Base-by-base conservation (phyloP, 2,888 invertebrate species). In the Allolobophora icterica region DNA sequence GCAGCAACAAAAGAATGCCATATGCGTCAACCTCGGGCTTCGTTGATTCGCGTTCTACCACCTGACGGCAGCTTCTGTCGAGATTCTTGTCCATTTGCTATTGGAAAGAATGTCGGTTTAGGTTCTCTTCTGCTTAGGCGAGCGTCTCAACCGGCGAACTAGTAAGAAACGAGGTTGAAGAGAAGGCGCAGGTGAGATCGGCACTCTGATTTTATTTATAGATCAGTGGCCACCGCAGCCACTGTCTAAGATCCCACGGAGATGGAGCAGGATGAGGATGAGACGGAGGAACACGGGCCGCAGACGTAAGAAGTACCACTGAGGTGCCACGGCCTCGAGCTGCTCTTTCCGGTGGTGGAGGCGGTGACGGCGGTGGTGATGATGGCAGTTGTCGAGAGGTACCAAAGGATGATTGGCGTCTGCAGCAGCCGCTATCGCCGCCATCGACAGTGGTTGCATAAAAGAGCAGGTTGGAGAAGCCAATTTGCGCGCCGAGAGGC, bases 101-200 rank as follows among this genome's bases (percentile, higher is more conserved):
- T 17, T 71, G 8, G 24, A 71, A 71, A 71, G 71, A 71, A 30
- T 21, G 19, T 24, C 21, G 71, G 30, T 71, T 30, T 8, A n/a
- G 71, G n/a, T n/a, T 71, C n/a, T 71, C 71, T 52, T 2, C 30
- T 71, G 71, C 71, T 71, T 71, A 71, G 71, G 71, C 71, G n/a
- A n/a, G 52, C 21, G 11, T n/a, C 71, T 52, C 21, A 71, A 71
- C 30, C 30, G 17, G 11, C 71, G 30, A n/a, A 71, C 71, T 71
- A 71, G 71, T 71, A n/a, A 71, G 71, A 30, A n/a, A 71, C 30
- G 71, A 71, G 71, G 71, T 71, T 71, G 71, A 71, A 71, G 71
- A 5, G 71, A 71, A 71, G n/a, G 71, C 71, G 71, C 71, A 71
- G 71, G 30, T 71, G 71, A 71, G 71, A n/a, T n/a, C 71, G 71